Evolutionary conservation across 2,113 vertebrate species (phyloP).

Genomic region (Tachycineta bicolor): DNA sequence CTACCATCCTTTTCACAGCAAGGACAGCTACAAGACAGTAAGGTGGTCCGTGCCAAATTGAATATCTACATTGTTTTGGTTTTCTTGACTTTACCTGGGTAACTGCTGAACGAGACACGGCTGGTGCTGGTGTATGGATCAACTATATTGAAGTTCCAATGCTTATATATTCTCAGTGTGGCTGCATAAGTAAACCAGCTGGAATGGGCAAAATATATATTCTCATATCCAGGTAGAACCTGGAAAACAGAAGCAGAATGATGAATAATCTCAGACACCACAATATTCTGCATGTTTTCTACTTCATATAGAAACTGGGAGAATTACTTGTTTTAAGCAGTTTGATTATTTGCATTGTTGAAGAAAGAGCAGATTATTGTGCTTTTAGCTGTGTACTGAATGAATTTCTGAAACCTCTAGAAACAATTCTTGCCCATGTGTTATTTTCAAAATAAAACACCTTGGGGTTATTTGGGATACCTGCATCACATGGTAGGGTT

Average conservation of each 20-base stretch:
- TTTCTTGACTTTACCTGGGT: conserved; percentile 80
- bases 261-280: neutral
- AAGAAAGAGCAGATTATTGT: neutral
- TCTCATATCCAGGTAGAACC: conserved; percentile 92
- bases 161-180: conserved; percentile 91
- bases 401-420: neutral
- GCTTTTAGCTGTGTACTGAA: neutral
- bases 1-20: neutral
- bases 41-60: neutral
- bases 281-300: neutral
- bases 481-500: neutral
- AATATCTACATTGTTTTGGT: neutral
- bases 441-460: neutral
- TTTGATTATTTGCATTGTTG: neutral
- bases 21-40: neutral
- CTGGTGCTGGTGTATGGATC: conserved; percentile 79
- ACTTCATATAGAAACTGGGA: neutral
- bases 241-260: conserved; percentile 56
- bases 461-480: neutral
- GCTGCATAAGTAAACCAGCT: conserved; percentile 94
- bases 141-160: conserved; percentile 86
- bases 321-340: neutral
- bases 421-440: neutral
- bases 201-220: conserved; percentile 90
- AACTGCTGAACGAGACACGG: conserved; percentile 92